These are phyloP conservation scores for Antennarius maculatus DNA, from an alignment of 2,797 vertebrate species.

Conservation along the genomic window DNA sequence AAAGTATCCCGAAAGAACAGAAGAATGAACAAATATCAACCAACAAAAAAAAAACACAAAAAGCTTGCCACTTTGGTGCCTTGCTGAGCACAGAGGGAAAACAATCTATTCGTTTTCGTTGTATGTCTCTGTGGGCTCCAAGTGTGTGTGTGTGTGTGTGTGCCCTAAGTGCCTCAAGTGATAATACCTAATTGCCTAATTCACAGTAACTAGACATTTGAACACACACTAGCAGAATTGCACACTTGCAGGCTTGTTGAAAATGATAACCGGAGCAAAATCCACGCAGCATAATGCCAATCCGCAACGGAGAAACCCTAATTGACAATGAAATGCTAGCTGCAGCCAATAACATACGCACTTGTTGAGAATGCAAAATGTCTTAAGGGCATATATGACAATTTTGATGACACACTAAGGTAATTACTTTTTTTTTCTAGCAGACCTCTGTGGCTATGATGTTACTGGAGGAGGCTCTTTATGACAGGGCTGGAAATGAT, in stretches of 20 bases:
- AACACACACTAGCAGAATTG: constrained; percentile 16
- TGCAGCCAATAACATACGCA: not conserved
- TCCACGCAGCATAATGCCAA: constrained; percentile 3
- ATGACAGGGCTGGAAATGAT: not conserved
- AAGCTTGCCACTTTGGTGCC: not conserved
- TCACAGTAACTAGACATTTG: constrained; percentile 18
- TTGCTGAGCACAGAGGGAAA: constrained; percentile 34
- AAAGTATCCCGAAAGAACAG: not conserved
- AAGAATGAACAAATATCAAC: constrained; percentile 29
- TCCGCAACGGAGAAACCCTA: not conserved
- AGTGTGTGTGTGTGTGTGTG: not conserved
- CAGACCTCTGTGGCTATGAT: not conserved
- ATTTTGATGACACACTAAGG: constrained; percentile 6
- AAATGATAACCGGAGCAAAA: constrained; percentile 30
- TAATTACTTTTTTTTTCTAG: not conserved
- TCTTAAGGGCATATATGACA: not conserved
- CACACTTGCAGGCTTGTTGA: constrained; percentile 40
- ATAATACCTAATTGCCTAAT: constrained; percentile 33
- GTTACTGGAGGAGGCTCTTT: not conserved
- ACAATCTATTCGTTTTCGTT: constrained; percentile 6
- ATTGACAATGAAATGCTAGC: constrained; percentile 24
- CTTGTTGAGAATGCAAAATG: not conserved
- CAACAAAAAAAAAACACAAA: constrained; percentile 13
- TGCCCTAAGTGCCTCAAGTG: constrained; percentile 6
- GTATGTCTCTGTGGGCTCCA: not conserved